phyloP scores from a whole-genome alignment of 2,888 invertebrate genomes.

The Scotopteryx bipunctaria region DNA sequence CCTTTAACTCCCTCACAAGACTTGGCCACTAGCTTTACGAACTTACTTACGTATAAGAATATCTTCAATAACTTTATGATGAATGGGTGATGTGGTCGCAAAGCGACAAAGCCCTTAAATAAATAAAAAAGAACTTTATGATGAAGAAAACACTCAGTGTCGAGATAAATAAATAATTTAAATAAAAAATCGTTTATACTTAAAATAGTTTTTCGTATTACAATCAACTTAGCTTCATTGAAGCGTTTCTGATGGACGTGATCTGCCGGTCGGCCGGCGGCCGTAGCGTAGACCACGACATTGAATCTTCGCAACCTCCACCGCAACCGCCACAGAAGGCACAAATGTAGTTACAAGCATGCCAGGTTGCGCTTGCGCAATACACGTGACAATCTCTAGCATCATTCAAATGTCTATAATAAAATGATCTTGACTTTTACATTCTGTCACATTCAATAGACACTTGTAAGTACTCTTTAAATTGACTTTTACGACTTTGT shows the following conservation, averaged over 20 bases:
- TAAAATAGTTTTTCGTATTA: background rate
- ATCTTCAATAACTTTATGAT: too few species aligned
- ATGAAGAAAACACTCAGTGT: too few species aligned
- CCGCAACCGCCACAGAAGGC: conserved; percentile 12
- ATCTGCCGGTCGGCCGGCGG: conserved; percentile 2
- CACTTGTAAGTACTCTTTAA: too few species aligned
- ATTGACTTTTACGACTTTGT: background rate
- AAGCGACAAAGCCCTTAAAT: too few species aligned
- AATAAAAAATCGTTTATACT: background rate
- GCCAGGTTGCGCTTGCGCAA: conserved; percentile 32
- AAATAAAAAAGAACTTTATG: too few species aligned
- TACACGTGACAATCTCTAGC: conserved; percentile 29
- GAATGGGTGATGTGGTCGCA: too few species aligned
- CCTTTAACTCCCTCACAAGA: too few species aligned
- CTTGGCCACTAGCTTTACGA: too few species aligned
- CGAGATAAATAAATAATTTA: too few species aligned
- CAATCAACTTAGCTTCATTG: conserved; percentile 16
- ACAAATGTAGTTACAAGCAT: conserved; percentile 6
- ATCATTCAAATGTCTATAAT: conserved; percentile 25
- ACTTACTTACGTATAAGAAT: too few species aligned
- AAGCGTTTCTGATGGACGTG: conserved; percentile 5
- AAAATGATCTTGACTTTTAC: conserved; percentile 39
- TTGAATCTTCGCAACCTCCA: conserved; percentile 33
- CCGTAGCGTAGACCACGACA: conserved; percentile 23
- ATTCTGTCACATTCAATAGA: conserved; percentile 24